Base-by-base conservation (phyloP, 1,140 invertebrate species). In the Solen grandis region DNA sequence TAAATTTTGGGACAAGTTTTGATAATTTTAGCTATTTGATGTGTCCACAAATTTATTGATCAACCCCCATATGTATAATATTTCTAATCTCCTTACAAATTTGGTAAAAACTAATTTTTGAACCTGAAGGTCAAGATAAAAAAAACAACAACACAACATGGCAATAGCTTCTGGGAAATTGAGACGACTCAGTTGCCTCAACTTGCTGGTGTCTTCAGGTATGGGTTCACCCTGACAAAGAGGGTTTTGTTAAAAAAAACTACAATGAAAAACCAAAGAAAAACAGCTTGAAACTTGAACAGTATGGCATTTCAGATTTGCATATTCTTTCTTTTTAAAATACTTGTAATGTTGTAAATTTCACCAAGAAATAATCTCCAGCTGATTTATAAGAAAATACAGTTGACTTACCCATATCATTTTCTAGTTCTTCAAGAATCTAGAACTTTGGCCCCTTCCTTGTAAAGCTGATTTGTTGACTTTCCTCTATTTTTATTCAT, bases 401-500 rank as follows among this genome's bases (percentile, higher is more conserved):
- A n/a, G n/a, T n/a, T 10, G 41, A 10, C 41, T 10, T 83, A 85
- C 84, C 75, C 38, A 84, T 76, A n/a, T 86, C 85, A 62, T 69
- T 77, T 38, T 80, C 76, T 27, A 86, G 63, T 27, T 85, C 78
- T 25, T 86, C 81, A 25, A 86, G 33, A 85, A 84, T 27, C 66
- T 54, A 31, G 79, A 74, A 59, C 35, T 52, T 31, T 77, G 73
- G 31, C 54, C 41, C 66, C 81, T 77, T 2, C 62, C 75, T 54
- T 82, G 68, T 52, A 69, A 62, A n/a, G 74, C 29, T 31, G 62
- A 41, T 29, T 60, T 27, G 69, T 74, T 4, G 52, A 68, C 54
- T 80, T 76, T 5, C 77, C 69, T 60, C 84, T 66, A 25, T 85
- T 83, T 55, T 82, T 77, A 22, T 84, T 84, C 31, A 86, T 82